phyloP scores from a whole-genome alignment of 2,113 vertebrate genomes.

The Chaetodon auriga region DNA sequence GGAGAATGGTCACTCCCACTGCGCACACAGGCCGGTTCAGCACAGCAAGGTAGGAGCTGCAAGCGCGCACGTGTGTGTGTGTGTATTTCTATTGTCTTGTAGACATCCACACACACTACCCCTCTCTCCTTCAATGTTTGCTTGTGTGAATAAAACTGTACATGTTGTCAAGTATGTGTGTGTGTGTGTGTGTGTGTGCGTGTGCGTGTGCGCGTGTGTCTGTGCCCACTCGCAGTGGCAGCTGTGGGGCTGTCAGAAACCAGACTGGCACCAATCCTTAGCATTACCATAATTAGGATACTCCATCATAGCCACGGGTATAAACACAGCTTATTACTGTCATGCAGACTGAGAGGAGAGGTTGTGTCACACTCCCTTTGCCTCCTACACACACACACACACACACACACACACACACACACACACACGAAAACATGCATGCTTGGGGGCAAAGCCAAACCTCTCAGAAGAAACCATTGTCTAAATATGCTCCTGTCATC shows the following conservation, averaged over 20 bases:
- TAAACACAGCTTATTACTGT: constrained; percentile 81
- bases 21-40: constrained; percentile 75
- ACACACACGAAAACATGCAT: constrained; percentile 12
- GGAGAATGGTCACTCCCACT: constrained; percentile 69
- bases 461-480: constrained; percentile 18
- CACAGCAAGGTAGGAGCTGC: constrained; percentile 82
- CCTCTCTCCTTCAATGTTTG: constrained; percentile 11
- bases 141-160: constrained; percentile 16
- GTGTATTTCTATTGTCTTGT: constrained; percentile 13
- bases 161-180: not conserved
- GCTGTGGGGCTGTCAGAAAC: constrained; percentile 62
- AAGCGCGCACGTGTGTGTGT: not conserved
- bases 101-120: not conserved
- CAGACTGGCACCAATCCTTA: constrained; percentile 69
- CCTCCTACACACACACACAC: not conserved
- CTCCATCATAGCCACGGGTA: constrained; percentile 70
- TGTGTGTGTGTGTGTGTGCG: not conserved
- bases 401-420: not conserved
- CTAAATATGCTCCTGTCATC: constrained; percentile 12
- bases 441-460: not conserved
- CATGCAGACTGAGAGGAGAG: constrained; percentile 56
- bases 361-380: constrained; percentile 42
- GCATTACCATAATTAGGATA: constrained; percentile 78
- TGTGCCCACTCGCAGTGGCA: constrained; percentile 42
- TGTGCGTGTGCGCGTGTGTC: too few species aligned